Percentiles rank a stretch among this genome's conserved stretches.
Conservation (phyloP, 2,797 vertebrate species). For the Neomorphus geoffroyi region DNA sequence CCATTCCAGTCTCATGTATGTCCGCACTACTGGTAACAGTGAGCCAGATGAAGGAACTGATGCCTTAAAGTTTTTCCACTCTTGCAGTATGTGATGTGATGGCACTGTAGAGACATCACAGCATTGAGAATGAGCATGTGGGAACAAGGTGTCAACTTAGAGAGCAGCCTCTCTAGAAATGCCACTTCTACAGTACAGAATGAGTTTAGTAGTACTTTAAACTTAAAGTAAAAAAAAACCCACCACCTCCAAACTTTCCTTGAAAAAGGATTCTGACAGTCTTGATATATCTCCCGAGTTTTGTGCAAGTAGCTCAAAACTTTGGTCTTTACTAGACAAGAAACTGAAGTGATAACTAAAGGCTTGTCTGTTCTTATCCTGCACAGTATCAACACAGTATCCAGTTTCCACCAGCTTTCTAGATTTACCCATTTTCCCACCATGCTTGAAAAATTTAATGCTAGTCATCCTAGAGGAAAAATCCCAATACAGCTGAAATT, state of each 20-base stretch:
- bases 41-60: not conserved
- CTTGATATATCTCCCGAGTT: not conserved
- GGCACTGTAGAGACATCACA: not conserved
- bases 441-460: not conserved
- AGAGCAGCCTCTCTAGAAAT: not conserved
- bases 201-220: not conserved
- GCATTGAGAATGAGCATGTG: rapidly evolving
- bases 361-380: not conserved
- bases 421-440: not conserved
- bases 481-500: not conserved
- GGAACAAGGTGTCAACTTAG: not conserved
- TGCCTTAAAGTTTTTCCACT: not conserved
- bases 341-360: not conserved
- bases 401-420: not conserved
- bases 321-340: not conserved
- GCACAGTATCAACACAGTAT: rapidly evolving
- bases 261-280: not conserved
- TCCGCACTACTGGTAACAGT: not conserved
- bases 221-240: not conserved
- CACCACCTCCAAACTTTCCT: not conserved
- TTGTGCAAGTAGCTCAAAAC: not conserved
- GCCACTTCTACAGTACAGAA: not conserved
- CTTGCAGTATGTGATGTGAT: too few species aligned
- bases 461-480: not conserved
- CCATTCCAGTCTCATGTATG: not conserved